A percentile compares a stretch with the other conserved stretches of the same genome.
These are phyloP conservation scores for Antheraea mylitta DNA, from an alignment of 1,140 invertebrate genomes.

Conservation along the genomic window DNA sequence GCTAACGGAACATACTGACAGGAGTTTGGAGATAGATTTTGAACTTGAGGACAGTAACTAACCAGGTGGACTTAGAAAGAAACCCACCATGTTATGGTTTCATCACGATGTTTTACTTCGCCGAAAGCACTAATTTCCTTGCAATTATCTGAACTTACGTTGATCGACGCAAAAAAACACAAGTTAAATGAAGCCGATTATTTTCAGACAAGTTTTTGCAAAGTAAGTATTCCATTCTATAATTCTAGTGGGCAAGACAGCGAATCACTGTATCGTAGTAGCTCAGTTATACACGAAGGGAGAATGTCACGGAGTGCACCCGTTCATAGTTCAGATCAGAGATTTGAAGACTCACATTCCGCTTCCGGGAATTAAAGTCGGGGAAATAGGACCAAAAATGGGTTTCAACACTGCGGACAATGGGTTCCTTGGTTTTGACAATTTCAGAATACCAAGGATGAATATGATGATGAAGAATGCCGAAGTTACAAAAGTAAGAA, in stretches of 20 bases:
- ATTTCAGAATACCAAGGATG: conserved; percentile 90
- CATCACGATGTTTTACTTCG: too few relatives aligned
- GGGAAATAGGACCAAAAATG: conserved; percentile 95
- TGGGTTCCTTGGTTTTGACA: conserved; percentile 91
- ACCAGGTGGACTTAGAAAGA: too few relatives aligned
- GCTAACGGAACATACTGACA: too few relatives aligned
- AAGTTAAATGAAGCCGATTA: too few relatives aligned
- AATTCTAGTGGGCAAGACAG: conserved; percentile 93
- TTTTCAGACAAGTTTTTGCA: too few relatives aligned
- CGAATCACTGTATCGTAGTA: conserved; percentile 92
- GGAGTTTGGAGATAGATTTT: too few relatives aligned
- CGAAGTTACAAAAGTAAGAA: conserved; percentile 82
- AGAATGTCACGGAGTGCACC: conserved; percentile 91
- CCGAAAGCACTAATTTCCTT: too few relatives aligned
- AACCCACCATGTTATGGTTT: too few relatives aligned
- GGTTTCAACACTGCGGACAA: conserved; percentile 95
- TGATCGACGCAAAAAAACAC: too few relatives aligned
- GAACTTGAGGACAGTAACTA: too few relatives aligned
- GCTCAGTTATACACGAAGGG: conserved; percentile 94
- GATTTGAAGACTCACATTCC: conserved; percentile 92
- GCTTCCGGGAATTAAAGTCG: conserved; percentile 91
- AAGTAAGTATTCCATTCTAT: background rate
- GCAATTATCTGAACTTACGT: too few relatives aligned
- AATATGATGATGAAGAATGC: conserved; percentile 98
- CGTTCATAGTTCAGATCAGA: conserved; percentile 94